phyloP scores from a whole-genome alignment of 2,888 invertebrate species.

The Ceriagrion tenellum region DNA sequence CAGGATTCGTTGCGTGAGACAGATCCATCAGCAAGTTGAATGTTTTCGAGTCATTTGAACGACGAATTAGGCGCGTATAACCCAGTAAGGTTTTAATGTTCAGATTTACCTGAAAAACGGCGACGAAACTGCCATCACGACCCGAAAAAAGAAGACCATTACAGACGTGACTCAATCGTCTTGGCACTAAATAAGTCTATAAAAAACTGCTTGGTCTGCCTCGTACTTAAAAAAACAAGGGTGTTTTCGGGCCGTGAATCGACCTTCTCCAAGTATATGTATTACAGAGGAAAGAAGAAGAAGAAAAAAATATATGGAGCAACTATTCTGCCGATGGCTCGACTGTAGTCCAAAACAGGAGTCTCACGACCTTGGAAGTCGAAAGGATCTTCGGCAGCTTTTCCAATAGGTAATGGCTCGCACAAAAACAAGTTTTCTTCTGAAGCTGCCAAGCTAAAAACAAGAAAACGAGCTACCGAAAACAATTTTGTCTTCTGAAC shows the following conservation, averaged over 20 bases:
- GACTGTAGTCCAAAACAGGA: not conserved
- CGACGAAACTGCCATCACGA: not conserved
- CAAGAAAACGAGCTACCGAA: constrained; percentile 1
- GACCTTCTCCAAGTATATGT: constrained; percentile 3
- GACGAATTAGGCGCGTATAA: not conserved
- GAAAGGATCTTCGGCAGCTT: constrained; percentile 10
- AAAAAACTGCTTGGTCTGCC: not conserved
- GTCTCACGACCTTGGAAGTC: not conserved
- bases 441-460: not conserved
- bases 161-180: not conserved
- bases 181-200: not conserved
- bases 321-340: not conserved
- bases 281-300: not conserved
- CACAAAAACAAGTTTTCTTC: not conserved
- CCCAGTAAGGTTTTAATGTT: not conserved
- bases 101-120: not conserved
- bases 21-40: not conserved
- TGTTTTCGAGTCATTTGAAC: not conserved
- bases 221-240: not conserved
- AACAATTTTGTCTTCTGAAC: not conserved
- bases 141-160: not conserved
- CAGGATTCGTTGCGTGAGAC: not conserved
- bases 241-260: not conserved
- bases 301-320: not conserved
- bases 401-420: not conserved